Base-by-base conservation (phyloP, 2,888 invertebrate species). In the Tubulanus polymorphus region DNA sequence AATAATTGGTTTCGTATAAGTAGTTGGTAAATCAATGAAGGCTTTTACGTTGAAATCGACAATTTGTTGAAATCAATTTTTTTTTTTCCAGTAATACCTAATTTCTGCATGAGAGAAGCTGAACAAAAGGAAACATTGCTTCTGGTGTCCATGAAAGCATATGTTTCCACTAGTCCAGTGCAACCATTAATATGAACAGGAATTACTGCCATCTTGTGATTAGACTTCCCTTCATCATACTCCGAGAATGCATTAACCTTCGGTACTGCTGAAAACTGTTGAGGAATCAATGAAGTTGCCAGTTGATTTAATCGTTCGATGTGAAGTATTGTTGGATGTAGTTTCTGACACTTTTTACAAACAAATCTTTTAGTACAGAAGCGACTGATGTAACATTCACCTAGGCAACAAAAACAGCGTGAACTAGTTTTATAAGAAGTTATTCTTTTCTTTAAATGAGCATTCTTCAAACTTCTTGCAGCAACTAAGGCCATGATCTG, bases 321-420 rank as follows among this genome's bases (percentile, higher is more conserved):
- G 50, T 64, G 60, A 5, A 63, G 25, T 29, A 49, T 51, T 18
- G 65, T 62, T n/a, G 63, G 63, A 47, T 64, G 64, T 3, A 51
- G 50, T 28, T 53, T 59, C 1, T 26, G 28, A 51, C 63, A 65
- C 20, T 25, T 52, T 15, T 48, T 26, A 49, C 64, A 65, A 23
- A 28, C 55, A 28, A 37, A 32, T 50, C 56, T 37, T 1, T 53
- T 15, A 27, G 15, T 53, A 50, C 65, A 66, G 3, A 50, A 48
- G 37, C 56, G 63, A 1, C 60, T 55, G 8, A 54, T 25, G 37
- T 67, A 65, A 2, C 64, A 62, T n/a, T n/a, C 10, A 3, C 37
- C 2, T n/a, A 66, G 35, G 51, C 65, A 66, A 6, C 63, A 63
- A 59, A 59, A 66, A 49, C 63, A 66, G n/a, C n/a, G n/a, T n/a